Conservation (phyloP, 2,113 vertebrate genomes). For the Patagioenas fasciata region DNA sequence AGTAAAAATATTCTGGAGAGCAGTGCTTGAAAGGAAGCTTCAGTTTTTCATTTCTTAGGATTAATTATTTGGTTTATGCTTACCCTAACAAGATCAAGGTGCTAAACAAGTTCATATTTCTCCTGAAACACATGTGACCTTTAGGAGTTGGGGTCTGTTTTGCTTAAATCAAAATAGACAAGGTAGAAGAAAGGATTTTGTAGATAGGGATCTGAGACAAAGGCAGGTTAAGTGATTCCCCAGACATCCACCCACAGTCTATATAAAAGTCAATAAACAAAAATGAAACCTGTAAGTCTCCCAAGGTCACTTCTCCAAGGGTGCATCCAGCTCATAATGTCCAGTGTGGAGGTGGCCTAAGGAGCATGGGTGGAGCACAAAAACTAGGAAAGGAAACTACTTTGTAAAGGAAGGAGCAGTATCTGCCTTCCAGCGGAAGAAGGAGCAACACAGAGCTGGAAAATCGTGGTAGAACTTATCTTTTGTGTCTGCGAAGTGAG, state of each 20-base stretch:
- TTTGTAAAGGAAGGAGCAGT: background rate
- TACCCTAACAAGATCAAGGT: background rate
- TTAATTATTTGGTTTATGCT: background rate
- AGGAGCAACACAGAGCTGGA: background rate
- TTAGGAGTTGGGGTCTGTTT: background rate
- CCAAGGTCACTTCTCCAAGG: background rate
- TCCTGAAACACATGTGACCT: background rate
- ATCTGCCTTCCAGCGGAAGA: background rate
- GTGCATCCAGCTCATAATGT: background rate
- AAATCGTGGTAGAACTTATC: background rate
- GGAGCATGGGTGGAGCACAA: background rate
- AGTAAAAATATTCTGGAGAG: background rate
- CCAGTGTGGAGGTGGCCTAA: background rate
- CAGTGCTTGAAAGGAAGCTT: background rate
- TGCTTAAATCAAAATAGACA: conserved; percentile 24
- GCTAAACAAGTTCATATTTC: background rate
- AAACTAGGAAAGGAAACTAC: background rate
- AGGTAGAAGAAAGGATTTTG: background rate
- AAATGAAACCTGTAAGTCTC: background rate
- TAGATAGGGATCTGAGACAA: background rate
- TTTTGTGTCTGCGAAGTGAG: background rate
- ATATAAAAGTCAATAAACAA: background rate
- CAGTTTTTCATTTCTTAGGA: background rate
- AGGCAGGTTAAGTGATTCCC: background rate
- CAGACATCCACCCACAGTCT: background rate